Conservation (phyloP, 2,113 vertebrate genomes). For the Chloropsis cyanopogon region DNA sequence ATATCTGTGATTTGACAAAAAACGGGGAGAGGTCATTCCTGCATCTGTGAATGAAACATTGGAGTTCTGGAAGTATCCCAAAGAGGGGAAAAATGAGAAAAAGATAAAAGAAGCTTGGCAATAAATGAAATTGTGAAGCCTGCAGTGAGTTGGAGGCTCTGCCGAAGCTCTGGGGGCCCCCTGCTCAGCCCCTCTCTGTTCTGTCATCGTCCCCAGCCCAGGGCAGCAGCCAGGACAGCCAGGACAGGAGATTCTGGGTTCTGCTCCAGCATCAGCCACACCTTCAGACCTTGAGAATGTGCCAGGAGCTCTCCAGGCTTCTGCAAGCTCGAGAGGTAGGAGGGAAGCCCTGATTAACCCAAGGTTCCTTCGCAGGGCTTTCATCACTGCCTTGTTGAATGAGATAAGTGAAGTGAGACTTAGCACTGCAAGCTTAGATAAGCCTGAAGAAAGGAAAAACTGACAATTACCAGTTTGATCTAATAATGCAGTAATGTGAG, state of each 20-base stretch:
- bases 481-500: background rate
- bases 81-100: background rate
- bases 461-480: conserved; percentile 30
- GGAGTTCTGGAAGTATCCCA: background rate
- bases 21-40: background rate
- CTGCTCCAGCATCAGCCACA: background rate
- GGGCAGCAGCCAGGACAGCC: background rate
- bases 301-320: background rate
- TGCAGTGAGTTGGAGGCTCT: background rate
- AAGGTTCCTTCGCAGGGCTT: background rate
- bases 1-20: background rate
- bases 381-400: background rate
- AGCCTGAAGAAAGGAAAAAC: conserved; percentile 1
- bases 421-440: background rate
- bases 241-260: background rate
- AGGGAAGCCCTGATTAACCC: background rate
- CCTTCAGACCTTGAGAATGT: background rate
- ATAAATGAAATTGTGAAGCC: background rate
- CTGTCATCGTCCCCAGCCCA: background rate
- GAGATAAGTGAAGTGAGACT: background rate
- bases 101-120: background rate
- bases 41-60: background rate
- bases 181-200: background rate
- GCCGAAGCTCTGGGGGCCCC: no score
- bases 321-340: background rate